Conservation (phyloP, 2,888 invertebrate species). For the Amphipoea lucens region DNA sequence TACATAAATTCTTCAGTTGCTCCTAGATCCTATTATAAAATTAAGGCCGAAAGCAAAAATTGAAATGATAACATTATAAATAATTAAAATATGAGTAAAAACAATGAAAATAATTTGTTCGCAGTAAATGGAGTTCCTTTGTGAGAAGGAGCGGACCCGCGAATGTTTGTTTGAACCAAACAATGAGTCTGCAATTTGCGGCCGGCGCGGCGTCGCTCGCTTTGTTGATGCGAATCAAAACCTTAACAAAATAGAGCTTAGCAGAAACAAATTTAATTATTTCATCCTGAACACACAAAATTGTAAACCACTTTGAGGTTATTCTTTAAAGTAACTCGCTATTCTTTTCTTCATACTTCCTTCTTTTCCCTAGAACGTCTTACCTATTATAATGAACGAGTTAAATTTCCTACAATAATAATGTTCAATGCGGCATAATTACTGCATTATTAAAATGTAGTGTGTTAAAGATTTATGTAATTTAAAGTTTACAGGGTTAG, state of each 20-base stretch:
- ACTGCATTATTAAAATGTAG: background rate
- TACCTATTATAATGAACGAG: background rate
- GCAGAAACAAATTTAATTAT: slow-evolving; percentile 79
- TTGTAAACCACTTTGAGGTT: slow-evolving; percentile 64
- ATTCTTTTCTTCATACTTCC: slow-evolving; percentile 16
- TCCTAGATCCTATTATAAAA: background rate
- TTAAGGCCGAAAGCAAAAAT: slow-evolving; percentile 10
- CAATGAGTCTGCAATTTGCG: slow-evolving; percentile 89
- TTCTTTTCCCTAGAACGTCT: slow-evolving; percentile 1
- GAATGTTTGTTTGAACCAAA: slow-evolving; percentile 87
- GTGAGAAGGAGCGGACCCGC: slow-evolving; percentile 83
- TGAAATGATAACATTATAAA: slow-evolving; percentile 57
- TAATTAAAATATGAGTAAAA: slow-evolving; percentile 76
- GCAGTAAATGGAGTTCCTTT: slow-evolving; percentile 86
- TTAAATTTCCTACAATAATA: background rate
- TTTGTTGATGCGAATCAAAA: slow-evolving; percentile 87
- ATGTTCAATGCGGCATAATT: background rate
- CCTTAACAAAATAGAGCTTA: slow-evolving; percentile 82
- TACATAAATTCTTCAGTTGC: background rate
- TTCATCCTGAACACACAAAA: slow-evolving; percentile 70
- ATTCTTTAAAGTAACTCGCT: slow-evolving; percentile 46
- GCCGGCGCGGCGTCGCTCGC: slow-evolving; percentile 81
- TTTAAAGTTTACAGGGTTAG: slow-evolving; percentile 7
- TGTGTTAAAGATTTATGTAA: background rate
- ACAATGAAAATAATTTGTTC: slow-evolving; percentile 83